Base-by-base conservation (phyloP, 2,113 vertebrate genomes). In the Crocuta crocuta region DNA sequence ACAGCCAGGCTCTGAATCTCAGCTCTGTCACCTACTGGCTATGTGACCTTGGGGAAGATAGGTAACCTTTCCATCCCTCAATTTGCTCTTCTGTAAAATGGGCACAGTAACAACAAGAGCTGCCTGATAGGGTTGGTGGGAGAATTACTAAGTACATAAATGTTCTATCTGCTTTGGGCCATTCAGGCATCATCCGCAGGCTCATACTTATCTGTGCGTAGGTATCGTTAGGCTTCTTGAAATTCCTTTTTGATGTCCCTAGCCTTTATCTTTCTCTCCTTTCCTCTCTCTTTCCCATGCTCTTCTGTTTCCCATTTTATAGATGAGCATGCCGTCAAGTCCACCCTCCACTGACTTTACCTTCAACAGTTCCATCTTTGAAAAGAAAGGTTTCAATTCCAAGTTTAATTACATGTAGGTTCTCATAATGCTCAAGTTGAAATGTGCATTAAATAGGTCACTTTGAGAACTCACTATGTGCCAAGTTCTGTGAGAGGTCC, bases 201-300 rank as follows among this genome's bases (percentile, higher is more conserved):
- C 65, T 24, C 26, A 39, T 45, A 45, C 26, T 39, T 50, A 13
- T 6, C 0, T 50, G 5, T 63, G 16, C 58, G 0, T 45, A 53
- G 11, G n/a, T 86, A 31, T 70, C 24, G 43, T 79, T 45, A 71
- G 61, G 86, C 95, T 95, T 78, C 55, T 86, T 90, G 65, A 85
- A 85, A 21, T 95, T 93, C 53, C 65, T 94, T 95, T 55, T n/a
- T 16, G 6, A 31, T 86, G 53, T 76, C 83, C 17, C 19, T 68
- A 79, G 21, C 9, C 13, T 90, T 96, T 79, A 35, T 16, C 23
- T 87, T 92, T 93, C 39, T 31, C 13, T 95, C 28, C 95, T 79
- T 70, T 39, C 11, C 81, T 93, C 1, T 89, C 26, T 85, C 81
- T 33, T 78, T n/a, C 35, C n/a, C 87, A 1, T 26, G 3, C 9